Conservation (phyloP, 2,797 vertebrate genomes). For the Florisuga fusca region DNA sequence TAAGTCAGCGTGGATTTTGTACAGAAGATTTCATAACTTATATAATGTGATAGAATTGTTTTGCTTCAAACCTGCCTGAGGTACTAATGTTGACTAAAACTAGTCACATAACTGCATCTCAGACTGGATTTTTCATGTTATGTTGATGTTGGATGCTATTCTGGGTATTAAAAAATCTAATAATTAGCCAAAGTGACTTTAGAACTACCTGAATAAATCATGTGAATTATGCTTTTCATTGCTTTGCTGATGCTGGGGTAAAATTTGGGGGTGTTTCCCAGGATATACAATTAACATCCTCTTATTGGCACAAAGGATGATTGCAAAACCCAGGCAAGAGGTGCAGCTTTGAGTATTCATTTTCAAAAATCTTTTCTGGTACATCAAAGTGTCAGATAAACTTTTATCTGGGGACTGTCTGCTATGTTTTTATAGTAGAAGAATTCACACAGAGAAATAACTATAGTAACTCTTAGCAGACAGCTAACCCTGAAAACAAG, state of each 20-base stretch:
- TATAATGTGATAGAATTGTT: neutral
- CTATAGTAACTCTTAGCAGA: neutral
- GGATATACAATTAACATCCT: neutral
- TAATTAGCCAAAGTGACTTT: neutral
- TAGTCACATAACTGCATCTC: neutral
- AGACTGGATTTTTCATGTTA: neutral
- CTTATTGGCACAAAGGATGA: neutral
- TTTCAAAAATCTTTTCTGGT: neutral
- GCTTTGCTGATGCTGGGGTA: neutral
- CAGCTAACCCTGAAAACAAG: neutral
- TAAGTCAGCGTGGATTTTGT: constrained; percentile 12
- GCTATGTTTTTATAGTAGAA: neutral
- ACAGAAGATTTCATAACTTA: neutral
- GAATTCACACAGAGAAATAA: neutral
- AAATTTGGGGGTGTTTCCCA: neutral
- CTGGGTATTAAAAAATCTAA: neutral
- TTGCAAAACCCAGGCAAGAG: neutral
- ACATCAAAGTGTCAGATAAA: neutral
- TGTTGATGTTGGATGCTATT: neutral
- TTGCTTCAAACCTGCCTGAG: neutral
- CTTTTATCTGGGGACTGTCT: neutral
- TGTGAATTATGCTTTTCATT: neutral
- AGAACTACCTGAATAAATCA: neutral
- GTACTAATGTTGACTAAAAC: neutral
- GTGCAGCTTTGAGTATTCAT: neutral